These are phyloP conservation scores for Andrena camellia DNA, from an alignment of 2,888 invertebrate species.

Conservation along the genomic window DNA sequence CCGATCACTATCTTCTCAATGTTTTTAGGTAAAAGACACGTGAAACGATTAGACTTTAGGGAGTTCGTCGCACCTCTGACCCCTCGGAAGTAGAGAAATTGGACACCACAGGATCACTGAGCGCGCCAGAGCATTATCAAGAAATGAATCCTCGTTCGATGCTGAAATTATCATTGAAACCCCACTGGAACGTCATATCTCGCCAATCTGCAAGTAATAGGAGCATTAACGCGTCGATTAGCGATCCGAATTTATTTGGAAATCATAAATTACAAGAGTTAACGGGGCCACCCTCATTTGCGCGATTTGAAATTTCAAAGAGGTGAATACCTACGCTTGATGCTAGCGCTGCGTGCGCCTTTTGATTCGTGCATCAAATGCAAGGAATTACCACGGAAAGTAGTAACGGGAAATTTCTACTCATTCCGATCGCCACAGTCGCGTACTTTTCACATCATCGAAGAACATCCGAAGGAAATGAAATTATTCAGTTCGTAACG, in stretches of 20 bases:
- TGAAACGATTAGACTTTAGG: too few relatives aligned
- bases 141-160: slow-evolving; percentile 2
- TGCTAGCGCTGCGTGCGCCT: neutral
- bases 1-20: too few relatives aligned
- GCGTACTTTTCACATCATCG: slow-evolving; percentile 29
- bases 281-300: slow-evolving; percentile 25
- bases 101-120: neutral
- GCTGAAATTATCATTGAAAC: slow-evolving; percentile 14
- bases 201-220: slow-evolving; percentile 26
- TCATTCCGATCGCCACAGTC: slow-evolving; percentile 10
- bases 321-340: neutral
- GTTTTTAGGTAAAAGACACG: too few relatives aligned
- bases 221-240: slow-evolving; percentile 27
- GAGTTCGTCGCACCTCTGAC: neutral
- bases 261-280: slow-evolving; percentile 22
- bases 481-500: slow-evolving; percentile 57
- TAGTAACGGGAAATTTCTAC: neutral
- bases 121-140: neutral
- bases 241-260: slow-evolving; percentile 20
- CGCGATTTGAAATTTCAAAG: slow-evolving; percentile 44
- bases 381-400: neutral
- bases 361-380: neutral
- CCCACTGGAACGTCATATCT: neutral
- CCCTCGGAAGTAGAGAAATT: neutral
- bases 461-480: slow-evolving; percentile 50